Base-by-base conservation (phyloP, 23 tunicate genomes). In the Styela clava region DNA sequence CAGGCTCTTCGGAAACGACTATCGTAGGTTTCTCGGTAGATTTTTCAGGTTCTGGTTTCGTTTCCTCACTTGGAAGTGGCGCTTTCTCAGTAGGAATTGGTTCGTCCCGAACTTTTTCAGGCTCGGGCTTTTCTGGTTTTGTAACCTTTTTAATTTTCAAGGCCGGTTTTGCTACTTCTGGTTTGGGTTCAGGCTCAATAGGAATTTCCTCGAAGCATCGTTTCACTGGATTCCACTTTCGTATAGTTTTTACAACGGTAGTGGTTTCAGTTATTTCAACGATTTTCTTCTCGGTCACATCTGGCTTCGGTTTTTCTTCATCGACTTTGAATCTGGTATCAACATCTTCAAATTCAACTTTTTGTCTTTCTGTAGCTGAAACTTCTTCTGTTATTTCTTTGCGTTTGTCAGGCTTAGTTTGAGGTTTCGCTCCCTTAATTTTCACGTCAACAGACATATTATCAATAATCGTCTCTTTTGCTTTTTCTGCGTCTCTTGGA, bases 141-240 rank as follows among this genome's bases (percentile, higher is more conserved):
- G 71, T 16, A 0, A 24, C 1, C 2, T 67, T 67, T 1, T 25
- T 67, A 18, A 16, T 1, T 67, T 67, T 67, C 33, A 7, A 31
- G 0, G 22, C 77, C 1, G 24, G 62, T 35, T 81, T 68, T 34
- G 61, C 22, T 25, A 5, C 62, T 69, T 22, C 24, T 12, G 7
- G 26, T 34, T 23, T 24, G 3, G 30, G 27, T 26, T 35, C 63
- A 2, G 35, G 9, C 22, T 69, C 64, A n/a, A 81, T 31, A 30
- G 34, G 21, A 19, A 81, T 51, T 62, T 52, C 69, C 35, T 81
- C 85, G 62, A 81, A 81, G 23, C 31, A n/a, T 2, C 79, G 61
- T 20, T 30, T 81, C 30, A 61, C 7, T 24, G 85, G 85, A 30
- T 81, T 36, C 31, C 30, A 24, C 35, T n/a, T 36, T 26, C 30